Base-by-base conservation (phyloP, 2,113 vertebrate genomes). In the Hymenochirus boettgeri region DNA sequence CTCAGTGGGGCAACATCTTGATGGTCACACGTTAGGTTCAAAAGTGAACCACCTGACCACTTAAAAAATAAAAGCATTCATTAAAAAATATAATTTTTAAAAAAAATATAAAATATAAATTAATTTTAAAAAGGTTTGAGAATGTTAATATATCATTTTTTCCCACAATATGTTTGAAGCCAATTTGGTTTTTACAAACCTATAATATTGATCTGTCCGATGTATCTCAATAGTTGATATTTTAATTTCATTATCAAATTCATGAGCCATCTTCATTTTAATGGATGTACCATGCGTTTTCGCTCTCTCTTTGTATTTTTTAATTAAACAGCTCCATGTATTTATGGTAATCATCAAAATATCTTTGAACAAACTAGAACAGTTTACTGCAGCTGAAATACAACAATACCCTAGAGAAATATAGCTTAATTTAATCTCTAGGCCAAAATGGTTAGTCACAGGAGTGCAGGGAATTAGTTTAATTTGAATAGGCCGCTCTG, bases 331-430 rank as follows among this genome's bases (percentile, higher is more conserved):
- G 65, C 33, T 60, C 56, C 47, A 45, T 60, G 65, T 69, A 69
- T 69, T 69, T 60, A 69, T 69, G 65, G 65, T 69, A 69, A 69
- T 69, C 65, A 60, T 69, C 65, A 69, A 69, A 69, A 69, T 60
- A 69, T 69, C 65, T 69, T 69, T 60, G 56, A 69, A 69, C 65
- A 69, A 69, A 69, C 65, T 57, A 69, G 65, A 60, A 53, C 47
- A 52, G 56, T 69, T 69, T 69, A 69, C 65, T 60, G 65, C 65
- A 60, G 56, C 57, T 52, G 47, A 60, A 69, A 69, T 15, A 15
- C 46, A 51, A 69, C 48, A 52, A 57, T 69, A 60, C 65, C 57
- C 65, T 53, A 42, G 65, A 69, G 65, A 69, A 69, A 69, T 69
- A 69, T 69, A 60, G 65, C 65, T 69, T 69, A 69, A 69, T 69